Evolutionary conservation across 2,113 vertebrate species (phyloP).

Genomic region (Strix uralensis): DNA sequence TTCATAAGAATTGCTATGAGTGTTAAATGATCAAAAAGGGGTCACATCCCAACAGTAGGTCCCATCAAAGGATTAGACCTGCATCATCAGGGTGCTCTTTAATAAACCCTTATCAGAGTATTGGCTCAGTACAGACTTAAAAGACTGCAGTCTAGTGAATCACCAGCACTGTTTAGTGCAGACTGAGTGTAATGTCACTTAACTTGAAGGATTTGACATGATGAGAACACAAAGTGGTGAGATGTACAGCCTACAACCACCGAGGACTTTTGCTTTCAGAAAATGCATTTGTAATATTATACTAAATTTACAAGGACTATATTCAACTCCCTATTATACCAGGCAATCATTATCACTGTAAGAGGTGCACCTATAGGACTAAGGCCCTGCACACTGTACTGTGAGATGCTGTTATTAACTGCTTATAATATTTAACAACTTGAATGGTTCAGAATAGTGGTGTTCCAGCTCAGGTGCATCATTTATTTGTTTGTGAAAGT

Average conservation of each 20-base stretch:
- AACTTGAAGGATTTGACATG: slow-evolving; percentile 45
- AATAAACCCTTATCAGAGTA: neutral
- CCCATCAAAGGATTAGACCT: slow-evolving; percentile 50
- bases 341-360: neutral
- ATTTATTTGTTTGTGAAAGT: neutral
- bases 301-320: neutral
- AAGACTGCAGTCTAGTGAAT: slow-evolving; percentile 45
- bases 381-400: neutral
- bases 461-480: neutral
- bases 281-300: neutral
- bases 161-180: slow-evolving; percentile 20
- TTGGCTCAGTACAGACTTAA: slow-evolving; percentile 7
- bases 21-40: neutral
- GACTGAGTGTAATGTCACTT: slow-evolving; percentile 43
- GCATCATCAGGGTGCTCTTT: slow-evolving; percentile 6
- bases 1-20: slow-evolving; percentile 13
- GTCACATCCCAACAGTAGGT: neutral
- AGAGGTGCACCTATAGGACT: neutral
- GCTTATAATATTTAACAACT: neutral
- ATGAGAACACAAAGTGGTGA: slow-evolving; percentile 24
- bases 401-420: neutral
- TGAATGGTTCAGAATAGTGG: neutral
- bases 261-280: neutral
- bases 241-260: neutral
- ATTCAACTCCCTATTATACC: neutral